A percentile compares a stretch with the other conserved stretches of the same genome.
Conservation (phyloP, 2,113 vertebrate species). For the Callaeas wilsoni region DNA sequence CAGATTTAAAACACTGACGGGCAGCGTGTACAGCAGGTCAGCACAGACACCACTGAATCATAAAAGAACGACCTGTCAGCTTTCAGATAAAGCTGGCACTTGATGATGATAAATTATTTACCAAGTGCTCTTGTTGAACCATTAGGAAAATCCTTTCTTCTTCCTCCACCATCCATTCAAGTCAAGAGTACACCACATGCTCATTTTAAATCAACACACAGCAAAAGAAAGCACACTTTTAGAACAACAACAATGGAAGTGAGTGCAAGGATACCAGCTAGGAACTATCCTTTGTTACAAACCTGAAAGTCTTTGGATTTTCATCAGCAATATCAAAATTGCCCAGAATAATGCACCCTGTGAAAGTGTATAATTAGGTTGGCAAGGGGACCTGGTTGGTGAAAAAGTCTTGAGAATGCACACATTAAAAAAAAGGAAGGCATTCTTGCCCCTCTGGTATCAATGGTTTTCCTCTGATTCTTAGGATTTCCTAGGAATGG, state of each 20-base stretch:
- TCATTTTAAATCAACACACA: background rate
- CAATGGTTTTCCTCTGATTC: background rate
- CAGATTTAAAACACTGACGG: background rate
- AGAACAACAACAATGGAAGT: background rate
- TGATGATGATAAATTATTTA: conserved; percentile 66
- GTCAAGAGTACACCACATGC: background rate
- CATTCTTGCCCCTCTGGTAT: background rate
- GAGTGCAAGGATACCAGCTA: background rate
- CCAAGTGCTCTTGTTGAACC: conserved; percentile 24
- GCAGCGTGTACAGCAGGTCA: background rate
- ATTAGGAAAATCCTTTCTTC: conserved; percentile 36
- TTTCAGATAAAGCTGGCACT: conserved; percentile 38
- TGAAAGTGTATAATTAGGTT: background rate
- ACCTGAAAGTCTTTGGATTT: background rate
- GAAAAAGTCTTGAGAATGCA: background rate
- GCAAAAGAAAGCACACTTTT: background rate
- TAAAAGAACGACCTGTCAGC: conserved; percentile 23
- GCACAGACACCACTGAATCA: conserved; percentile 23
- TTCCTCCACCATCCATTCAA: background rate
- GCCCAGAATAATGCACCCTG: background rate
- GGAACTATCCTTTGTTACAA: background rate
- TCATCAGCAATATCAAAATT: background rate
- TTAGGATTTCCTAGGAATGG: background rate
- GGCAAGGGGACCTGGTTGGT: background rate
- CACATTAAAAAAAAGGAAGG: background rate